Evolutionary conservation across 2,797 vertebrate genomes (phyloP).

Genomic region (Anniella stebbinsi): DNA sequence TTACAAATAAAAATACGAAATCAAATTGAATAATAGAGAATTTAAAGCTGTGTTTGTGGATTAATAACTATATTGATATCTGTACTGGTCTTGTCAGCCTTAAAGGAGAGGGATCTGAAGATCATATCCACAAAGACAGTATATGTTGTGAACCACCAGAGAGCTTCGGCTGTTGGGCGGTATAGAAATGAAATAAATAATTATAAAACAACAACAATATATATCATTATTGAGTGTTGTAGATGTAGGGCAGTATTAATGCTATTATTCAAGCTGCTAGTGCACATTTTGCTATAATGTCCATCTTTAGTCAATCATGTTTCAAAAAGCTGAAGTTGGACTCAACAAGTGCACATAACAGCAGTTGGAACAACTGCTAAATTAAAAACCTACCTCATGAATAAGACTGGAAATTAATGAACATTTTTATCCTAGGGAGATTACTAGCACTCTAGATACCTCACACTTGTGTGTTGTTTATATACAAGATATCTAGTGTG

Average conservation of each 20-base stretch:
- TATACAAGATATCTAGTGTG: neutral
- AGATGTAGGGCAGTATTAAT: neutral
- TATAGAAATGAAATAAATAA: no score
- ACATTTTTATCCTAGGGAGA: neutral
- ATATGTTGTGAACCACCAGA: no score
- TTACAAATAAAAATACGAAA: neutral
- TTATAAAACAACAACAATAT: no score
- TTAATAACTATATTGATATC: neutral
- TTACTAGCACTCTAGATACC: neutral
- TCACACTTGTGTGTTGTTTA: neutral
- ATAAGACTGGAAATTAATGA: neutral
- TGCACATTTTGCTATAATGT: neutral
- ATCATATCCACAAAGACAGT: neutral
- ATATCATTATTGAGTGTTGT: neutral
- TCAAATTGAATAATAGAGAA: neutral
- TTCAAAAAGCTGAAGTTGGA: neutral
- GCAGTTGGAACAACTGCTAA: neutral
- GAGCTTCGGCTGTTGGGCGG: no score
- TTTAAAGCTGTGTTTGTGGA: neutral
- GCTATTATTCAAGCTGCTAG: neutral
- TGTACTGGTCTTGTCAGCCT: neutral
- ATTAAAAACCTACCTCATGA: neutral
- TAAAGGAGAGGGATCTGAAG: neutral
- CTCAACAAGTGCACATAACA: neutral
- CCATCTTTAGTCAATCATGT: neutral